These are phyloP conservation scores for Conger conger DNA, from an alignment of 2,113 vertebrate species.

Conservation along the genomic window DNA sequence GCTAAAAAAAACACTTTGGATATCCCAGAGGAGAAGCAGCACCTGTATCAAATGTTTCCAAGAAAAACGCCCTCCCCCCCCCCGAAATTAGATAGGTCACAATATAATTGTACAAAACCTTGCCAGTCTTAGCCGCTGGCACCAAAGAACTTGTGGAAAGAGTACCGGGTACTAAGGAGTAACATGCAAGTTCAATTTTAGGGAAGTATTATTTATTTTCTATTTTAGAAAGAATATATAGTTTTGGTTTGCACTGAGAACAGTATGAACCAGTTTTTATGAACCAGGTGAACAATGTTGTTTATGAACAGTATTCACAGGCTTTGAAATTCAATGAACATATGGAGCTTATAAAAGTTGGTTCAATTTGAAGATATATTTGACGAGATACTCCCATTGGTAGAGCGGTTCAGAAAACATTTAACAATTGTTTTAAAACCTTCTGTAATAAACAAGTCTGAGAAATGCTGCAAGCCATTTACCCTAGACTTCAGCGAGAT, in stretches of 20 bases:
- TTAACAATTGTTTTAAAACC: neutral
- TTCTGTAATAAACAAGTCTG: conserved; percentile 2
- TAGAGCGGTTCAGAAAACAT: conserved; percentile 9
- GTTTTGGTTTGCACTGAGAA: neutral
- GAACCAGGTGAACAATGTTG: neutral
- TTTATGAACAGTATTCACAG: neutral
- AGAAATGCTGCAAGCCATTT: neutral
- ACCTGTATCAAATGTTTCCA: neutral
- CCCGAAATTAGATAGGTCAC: neutral
- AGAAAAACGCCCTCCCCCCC: neutral
- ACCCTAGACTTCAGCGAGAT: neutral
- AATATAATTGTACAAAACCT: neutral
- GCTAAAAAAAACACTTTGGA: neutral
- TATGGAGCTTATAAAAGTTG: neutral
- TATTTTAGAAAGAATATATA: neutral
- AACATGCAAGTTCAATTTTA: neutral
- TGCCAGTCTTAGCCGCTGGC: conserved; percentile 47
- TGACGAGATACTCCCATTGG: neutral
- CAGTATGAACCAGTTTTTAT: conserved; percentile 10
- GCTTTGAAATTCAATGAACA: neutral
- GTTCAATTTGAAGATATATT: neutral
- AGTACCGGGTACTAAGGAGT: neutral
- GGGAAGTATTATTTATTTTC: conserved; percentile 10
- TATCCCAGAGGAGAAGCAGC: neutral
- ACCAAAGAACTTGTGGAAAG: conserved; percentile 52